Conservation (phyloP, 2,888 invertebrate genomes). For the Epistrophella euchroma region DNA sequence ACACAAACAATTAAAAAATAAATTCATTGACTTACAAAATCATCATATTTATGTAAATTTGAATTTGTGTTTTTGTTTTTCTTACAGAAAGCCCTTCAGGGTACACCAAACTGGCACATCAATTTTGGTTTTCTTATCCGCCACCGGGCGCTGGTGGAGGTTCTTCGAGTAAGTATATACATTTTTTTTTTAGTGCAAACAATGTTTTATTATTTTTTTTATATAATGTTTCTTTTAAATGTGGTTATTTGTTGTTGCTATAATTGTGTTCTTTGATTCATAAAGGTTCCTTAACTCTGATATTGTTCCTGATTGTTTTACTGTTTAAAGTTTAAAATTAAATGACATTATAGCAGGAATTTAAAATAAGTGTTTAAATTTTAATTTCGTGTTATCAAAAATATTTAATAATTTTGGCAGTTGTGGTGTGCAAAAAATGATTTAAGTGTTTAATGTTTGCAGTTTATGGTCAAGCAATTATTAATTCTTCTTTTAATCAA, state of each 20-base stretch:
- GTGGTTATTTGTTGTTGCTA: conserved; percentile 62
- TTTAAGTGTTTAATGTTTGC: conserved; percentile 61
- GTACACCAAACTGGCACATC: conserved; percentile 91
- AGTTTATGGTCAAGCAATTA: conserved; percentile 48
- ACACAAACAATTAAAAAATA: not conserved
- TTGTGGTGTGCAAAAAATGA: conserved; percentile 52
- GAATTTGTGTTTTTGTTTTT: conserved; percentile 17
- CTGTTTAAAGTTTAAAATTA: conserved; percentile 7
- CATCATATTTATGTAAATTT: not conserved
- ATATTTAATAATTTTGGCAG: conserved; percentile 50
- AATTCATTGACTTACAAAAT: not conserved
- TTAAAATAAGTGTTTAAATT: conserved; percentile 25
- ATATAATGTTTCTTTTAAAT: conserved; percentile 40
- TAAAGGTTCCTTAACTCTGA: conserved; percentile 13
- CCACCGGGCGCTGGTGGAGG: conserved; percentile 90
- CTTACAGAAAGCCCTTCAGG: conserved; percentile 82
- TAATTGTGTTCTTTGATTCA: conserved; percentile 60
- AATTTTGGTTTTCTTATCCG: conserved; percentile 94
- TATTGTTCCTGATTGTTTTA: conserved; percentile 9
- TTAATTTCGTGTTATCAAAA: conserved; percentile 5
- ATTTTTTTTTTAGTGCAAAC: not conserved
- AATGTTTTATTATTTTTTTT: not conserved
- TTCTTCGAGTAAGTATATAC: conserved; percentile 85
- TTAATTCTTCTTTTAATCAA: conserved; percentile 12
- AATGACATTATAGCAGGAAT: conserved; percentile 25